Base-by-base conservation (phyloP, 2,888 invertebrate genomes). In the Frankliniella intonsa region DNA sequence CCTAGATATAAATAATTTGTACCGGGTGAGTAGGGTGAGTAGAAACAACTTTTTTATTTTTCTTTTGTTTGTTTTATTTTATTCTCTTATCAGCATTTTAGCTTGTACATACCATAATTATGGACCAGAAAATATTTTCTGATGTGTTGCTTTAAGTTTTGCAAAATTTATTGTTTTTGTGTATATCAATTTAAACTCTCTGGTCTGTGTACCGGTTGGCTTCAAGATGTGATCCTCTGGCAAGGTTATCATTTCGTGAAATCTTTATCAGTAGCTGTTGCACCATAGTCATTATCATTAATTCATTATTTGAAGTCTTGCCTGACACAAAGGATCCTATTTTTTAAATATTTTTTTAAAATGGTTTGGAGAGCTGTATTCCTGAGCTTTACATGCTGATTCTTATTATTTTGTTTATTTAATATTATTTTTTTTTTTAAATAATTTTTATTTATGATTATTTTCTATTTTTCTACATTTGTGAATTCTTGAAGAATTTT, bases 1-100 rank as follows among this genome's bases (percentile, higher is more conserved):
- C 89, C 93, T 98, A 92, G 97, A 98, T 92, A 97, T 98, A 93
- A 98, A 98, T 94, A 97, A 92, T 92, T 92, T 98, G 90, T 97
- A 97, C 90, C 94, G 95, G 90, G 93, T 92, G 88, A 76, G 69
- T 25, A 76, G 69, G 69, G 69, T 76, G 69, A 76, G 69, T 76
- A 76, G 94, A 93, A 62, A 62, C 11, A 62, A 62, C 62, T 62
- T 62, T 62, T 62, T 81, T 51, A 76, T 69, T 51, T 69, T 81
- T 80, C 49, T 81, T 19, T 80, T 81, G 50, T 76, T 38, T 76
- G 50, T 22, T 62, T 81, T 38, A 76, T 12, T 81, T 8, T 50
- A 22, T 19, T 81, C 38, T n/a, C 27, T 80, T 5, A 38, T 38
- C 38, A 38, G 38, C 38, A 38, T 38, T 38, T 38, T 38, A 38